phyloP scores from a whole-genome alignment of 2,797 vertebrate genomes.

The Typhlichthys subterraneus region DNA sequence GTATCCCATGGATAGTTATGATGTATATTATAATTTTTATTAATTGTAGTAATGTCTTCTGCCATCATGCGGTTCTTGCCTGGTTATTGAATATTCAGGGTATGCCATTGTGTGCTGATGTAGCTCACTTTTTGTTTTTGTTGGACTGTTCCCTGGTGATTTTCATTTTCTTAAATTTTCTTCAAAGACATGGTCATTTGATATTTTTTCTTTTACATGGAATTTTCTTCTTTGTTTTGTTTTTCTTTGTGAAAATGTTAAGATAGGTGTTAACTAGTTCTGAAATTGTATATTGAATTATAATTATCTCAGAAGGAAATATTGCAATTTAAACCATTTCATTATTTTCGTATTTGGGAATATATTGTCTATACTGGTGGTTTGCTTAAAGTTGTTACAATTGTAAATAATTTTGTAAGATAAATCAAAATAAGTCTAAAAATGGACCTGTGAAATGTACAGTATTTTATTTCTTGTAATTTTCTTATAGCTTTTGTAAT shows the following conservation, averaged over 20 bases:
- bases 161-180: neutral
- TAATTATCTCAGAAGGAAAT: slow-evolving; percentile 24
- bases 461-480: slow-evolving; percentile 71
- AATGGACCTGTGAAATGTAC: slow-evolving; percentile 70
- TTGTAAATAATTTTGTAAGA: slow-evolving; percentile 75
- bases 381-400: slow-evolving; percentile 41
- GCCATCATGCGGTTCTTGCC: neutral
- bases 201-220: no score
- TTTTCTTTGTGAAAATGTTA: neutral
- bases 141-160: neutral
- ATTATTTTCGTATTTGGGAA: slow-evolving; percentile 27
- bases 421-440: slow-evolving; percentile 45
- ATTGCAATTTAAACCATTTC: slow-evolving; percentile 13
- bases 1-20: neutral
- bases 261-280: slow-evolving; percentile 2
- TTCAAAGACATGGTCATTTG: no score
- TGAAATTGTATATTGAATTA: neutral
- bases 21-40: neutral
- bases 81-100: neutral
- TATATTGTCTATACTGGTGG: slow-evolving; percentile 14
- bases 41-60: neutral
- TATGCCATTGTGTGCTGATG: slow-evolving; percentile 5
- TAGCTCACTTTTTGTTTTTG: neutral
- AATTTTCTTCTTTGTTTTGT: no score
- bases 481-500: slow-evolving; percentile 73